Percentiles rank a stretch among this genome's conserved stretches.
phyloP scores from a whole-genome alignment of 2,113 vertebrate species.

The Brevimyrus niger region DNA sequence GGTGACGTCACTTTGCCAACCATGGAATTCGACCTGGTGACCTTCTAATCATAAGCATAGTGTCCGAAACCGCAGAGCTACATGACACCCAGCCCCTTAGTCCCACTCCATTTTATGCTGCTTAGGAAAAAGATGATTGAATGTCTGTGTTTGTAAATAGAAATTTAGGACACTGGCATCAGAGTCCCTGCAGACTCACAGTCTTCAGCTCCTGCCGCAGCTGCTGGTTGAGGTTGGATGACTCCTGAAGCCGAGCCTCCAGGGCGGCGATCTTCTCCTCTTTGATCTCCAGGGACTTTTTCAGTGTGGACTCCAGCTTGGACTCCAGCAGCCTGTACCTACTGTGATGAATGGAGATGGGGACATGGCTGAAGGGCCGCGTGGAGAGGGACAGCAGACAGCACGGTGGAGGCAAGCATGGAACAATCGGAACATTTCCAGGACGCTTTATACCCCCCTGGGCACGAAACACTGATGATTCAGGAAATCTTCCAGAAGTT shows the following conservation, averaged over 20 bases:
- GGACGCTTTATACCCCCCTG: background rate
- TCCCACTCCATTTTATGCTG: background rate
- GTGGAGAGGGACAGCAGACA: background rate
- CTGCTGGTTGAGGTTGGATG: slow-evolving; percentile 93
- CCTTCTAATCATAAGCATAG: background rate
- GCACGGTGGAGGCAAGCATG: background rate
- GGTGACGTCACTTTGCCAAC: background rate
- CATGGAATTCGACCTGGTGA: background rate
- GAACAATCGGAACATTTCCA: background rate
- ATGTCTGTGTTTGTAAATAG: background rate
- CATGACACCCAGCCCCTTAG: background rate
- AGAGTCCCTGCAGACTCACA: slow-evolving; percentile 55
- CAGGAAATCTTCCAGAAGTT: background rate
- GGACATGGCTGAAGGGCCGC: background rate
- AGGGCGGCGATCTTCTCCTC: slow-evolving; percentile 96
- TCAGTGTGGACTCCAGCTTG: slow-evolving; percentile 88
- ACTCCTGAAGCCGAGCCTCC: slow-evolving; percentile 94
- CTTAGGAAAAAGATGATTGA: background rate
- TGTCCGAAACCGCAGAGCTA: background rate
- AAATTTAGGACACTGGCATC: background rate
- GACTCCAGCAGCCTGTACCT: slow-evolving; percentile 92
- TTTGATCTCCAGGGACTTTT: slow-evolving; percentile 94
- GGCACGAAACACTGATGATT: background rate
- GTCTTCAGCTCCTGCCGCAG: slow-evolving; percentile 95
- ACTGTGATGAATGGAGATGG: slow-evolving; percentile 29